phyloP scores from a whole-genome alignment of 2,113 vertebrate species.

The Hucho hucho region DNA sequence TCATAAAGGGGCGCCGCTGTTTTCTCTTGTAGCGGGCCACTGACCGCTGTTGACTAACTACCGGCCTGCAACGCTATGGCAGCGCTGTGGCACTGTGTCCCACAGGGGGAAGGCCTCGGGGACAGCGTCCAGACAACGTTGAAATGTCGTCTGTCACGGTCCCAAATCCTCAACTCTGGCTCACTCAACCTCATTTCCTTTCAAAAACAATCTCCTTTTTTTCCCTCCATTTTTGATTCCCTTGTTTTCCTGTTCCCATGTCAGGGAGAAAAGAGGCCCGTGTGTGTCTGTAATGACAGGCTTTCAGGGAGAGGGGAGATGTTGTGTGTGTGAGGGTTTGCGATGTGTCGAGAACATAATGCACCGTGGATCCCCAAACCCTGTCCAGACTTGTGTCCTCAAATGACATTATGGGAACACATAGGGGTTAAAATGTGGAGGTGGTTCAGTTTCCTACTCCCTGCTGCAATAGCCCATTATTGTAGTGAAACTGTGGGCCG shows the following conservation, averaged over 20 bases:
- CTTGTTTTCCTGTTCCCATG: neutral
- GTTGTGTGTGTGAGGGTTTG: constrained; percentile 2
- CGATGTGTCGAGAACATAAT: constrained; percentile 13
- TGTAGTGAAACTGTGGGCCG: neutral
- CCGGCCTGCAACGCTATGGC: neutral
- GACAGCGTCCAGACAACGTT: neutral
- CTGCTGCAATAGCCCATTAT: neutral
- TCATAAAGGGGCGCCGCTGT: too few species aligned
- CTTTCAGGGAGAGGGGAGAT: constrained; percentile 5
- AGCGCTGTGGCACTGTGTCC: neutral
- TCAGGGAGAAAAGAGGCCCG: constrained; percentile 3
- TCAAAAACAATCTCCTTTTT: neutral
- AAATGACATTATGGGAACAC: constrained; percentile 32
- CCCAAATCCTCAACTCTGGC: neutral
- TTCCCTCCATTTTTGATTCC: neutral
- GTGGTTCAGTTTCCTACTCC: constrained; percentile 3
- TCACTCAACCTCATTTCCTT: neutral
- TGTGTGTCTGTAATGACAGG: constrained; percentile 34
- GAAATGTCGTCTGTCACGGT: neutral
- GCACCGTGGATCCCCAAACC: constrained; percentile 22
- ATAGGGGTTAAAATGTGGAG: constrained; percentile 36
- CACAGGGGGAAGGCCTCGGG: neutral
- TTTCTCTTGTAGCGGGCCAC: too few species aligned
- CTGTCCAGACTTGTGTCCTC: constrained; percentile 35
- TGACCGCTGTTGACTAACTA: too few species aligned